Evolutionary conservation across 2,797 vertebrate species (phyloP).

Genomic region (Distichodus sexfasciatus): DNA sequence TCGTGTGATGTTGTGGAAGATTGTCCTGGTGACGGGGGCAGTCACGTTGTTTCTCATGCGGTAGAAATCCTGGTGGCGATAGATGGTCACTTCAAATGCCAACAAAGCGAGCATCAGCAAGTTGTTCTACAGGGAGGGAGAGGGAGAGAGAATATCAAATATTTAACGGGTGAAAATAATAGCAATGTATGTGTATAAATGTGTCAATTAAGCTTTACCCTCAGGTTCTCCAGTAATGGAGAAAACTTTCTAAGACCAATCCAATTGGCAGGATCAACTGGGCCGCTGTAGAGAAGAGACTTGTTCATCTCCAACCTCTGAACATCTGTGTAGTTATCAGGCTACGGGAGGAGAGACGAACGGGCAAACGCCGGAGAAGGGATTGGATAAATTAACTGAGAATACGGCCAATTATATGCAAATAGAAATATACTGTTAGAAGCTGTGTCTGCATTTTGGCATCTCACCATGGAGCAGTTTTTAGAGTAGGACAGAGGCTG

Average conservation of each 20-base stretch:
- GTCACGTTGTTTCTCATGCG: slow-evolving; percentile 82
- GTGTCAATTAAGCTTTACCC: slow-evolving; percentile 71
- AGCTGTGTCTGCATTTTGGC: neutral
- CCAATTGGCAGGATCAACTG: slow-evolving; percentile 89
- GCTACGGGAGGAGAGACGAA: slow-evolving; percentile 51
- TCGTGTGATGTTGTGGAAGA: slow-evolving; percentile 90
- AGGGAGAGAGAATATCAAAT: neutral
- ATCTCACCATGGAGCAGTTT: slow-evolving; percentile 85
- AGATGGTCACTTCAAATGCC: slow-evolving; percentile 92
- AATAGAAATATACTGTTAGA: neutral
- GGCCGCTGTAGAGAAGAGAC: slow-evolving; percentile 63
- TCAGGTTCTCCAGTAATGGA: slow-evolving; percentile 83
- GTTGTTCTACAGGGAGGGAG: slow-evolving; percentile 75
- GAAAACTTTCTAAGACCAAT: slow-evolving; percentile 84
- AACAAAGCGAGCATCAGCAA: slow-evolving; percentile 87
- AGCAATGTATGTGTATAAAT: neutral
- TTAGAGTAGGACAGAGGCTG: slow-evolving; percentile 81
- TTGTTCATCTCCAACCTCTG: slow-evolving; percentile 50
- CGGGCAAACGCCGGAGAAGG: too few species aligned
- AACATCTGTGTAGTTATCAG: slow-evolving; percentile 56
- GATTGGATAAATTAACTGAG: neutral
- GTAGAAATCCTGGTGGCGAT: slow-evolving; percentile 90
- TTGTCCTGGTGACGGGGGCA: slow-evolving; percentile 80
- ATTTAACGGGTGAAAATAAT: neutral
- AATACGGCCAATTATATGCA: too few species aligned